Evolutionary conservation across 2,888 invertebrate species (phyloP).

Genomic region (Leptinotarsa tumamoca): DNA sequence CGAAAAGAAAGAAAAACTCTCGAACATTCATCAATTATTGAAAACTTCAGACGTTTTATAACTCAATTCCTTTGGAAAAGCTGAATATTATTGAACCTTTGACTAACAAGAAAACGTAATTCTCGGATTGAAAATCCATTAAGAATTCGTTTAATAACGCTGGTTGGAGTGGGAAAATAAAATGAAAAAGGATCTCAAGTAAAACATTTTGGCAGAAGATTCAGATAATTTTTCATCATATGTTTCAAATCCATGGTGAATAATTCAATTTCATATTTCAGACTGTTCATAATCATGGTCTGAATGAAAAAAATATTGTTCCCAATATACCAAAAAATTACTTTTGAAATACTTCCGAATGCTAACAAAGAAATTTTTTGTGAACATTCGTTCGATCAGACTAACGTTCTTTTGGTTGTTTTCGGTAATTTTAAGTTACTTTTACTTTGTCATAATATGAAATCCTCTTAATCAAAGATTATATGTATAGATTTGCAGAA

Average conservation of each 20-base stretch:
- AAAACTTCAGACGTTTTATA: slow-evolving; percentile 46
- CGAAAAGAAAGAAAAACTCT: slow-evolving; percentile 40
- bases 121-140: slow-evolving; percentile 40
- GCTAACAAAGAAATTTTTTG: too few species aligned
- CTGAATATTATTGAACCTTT: slow-evolving; percentile 41
- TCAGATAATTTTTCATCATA: too few species aligned
- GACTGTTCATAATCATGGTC: neutral
- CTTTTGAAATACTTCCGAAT: too few species aligned
- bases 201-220: too few species aligned
- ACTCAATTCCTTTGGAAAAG: slow-evolving; percentile 44
- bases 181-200: too few species aligned
- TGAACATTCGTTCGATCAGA: too few species aligned
- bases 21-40: slow-evolving; percentile 47
- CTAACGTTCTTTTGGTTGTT: too few species aligned
- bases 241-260: too few species aligned
- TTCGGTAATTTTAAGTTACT: neutral
- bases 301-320: too few species aligned
- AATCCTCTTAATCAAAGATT: neutral
- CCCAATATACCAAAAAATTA: too few species aligned
- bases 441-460: neutral
- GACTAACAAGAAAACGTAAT: slow-evolving; percentile 39
- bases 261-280: too few species aligned
- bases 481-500: too few species aligned
- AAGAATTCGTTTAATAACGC: slow-evolving; percentile 31
- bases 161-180: neutral